A percentile compares a stretch with the other conserved stretches of the same genome.
phyloP scores from a whole-genome alignment of 2,113 vertebrate species.

The Corynorhinus townsendii region DNA sequence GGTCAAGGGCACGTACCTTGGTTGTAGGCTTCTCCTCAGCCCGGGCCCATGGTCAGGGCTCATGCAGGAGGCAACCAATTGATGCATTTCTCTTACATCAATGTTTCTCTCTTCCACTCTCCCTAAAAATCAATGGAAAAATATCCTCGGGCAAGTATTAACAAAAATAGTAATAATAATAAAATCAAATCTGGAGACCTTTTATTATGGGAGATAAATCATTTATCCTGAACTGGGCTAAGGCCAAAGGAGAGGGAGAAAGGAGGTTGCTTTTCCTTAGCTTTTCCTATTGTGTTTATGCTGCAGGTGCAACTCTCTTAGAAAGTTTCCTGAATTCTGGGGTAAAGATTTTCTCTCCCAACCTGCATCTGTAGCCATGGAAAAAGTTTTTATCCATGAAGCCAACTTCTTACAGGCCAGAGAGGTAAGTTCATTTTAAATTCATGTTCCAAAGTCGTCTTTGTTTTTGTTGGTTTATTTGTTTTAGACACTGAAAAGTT shows the following conservation, averaged over 20 bases:
- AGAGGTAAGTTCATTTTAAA: background rate
- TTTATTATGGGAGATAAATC: background rate
- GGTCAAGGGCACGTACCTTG: too few relatives aligned
- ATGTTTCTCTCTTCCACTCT: too few relatives aligned
- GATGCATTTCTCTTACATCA: too few relatives aligned
- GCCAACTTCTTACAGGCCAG: background rate
- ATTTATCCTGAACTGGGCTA: background rate
- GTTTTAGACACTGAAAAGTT: background rate
- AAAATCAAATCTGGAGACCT: background rate
- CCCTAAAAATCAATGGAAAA: too few relatives aligned
- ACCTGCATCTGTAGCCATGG: background rate
- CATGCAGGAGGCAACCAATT: too few relatives aligned
- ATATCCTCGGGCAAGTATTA: too few relatives aligned
- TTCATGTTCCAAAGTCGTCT: background rate
- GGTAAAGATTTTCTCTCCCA: background rate
- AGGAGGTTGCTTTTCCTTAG: background rate
- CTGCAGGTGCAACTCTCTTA: background rate
- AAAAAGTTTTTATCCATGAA: background rate
- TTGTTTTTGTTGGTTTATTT: background rate
- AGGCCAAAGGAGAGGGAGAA: background rate
- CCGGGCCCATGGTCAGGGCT: too few relatives aligned
- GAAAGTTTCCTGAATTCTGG: background rate
- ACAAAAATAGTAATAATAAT: too few relatives aligned
- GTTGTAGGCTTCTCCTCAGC: too few relatives aligned
- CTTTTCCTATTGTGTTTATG: background rate